phyloP scores from a whole-genome alignment of 2,797 vertebrate genomes.

The Peromyscus melanophrys region DNA sequence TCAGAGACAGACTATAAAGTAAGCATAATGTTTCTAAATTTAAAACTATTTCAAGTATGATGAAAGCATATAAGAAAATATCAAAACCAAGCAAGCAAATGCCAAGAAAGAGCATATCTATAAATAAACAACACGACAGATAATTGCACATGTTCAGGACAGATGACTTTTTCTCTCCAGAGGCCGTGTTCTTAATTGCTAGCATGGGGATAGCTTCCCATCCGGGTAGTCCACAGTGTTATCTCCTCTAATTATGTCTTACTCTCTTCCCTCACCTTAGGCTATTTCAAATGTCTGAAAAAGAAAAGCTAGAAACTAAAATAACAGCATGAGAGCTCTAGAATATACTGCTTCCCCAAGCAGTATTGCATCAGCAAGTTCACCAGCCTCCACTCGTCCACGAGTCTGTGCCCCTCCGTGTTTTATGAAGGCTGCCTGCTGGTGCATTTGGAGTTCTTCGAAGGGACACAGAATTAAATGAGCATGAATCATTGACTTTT shows the following conservation, averaged over 20 bases:
- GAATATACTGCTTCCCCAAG: no score
- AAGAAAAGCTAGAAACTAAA: neutral
- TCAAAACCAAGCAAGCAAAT: neutral
- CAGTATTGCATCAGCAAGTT: neutral
- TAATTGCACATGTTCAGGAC: neutral
- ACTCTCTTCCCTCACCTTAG: neutral
- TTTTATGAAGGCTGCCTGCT: neutral
- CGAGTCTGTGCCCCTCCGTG: neutral
- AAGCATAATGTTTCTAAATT: neutral
- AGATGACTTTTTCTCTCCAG: neutral
- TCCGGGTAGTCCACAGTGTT: neutral
- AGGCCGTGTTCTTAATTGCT: neutral
- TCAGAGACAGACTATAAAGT: neutral
- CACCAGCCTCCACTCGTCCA: neutral
- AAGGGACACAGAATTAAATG: neutral
- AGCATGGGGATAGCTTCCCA: neutral
- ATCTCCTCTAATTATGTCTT: neutral
- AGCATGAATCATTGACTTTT: neutral
- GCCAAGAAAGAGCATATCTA: neutral
- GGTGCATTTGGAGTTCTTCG: neutral
- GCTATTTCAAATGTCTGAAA: neutral
- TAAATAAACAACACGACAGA: neutral
- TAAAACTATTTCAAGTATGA: neutral
- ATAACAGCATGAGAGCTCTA: neutral
- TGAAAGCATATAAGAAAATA: neutral